Conservation (phyloP, 2,113 vertebrate genomes). For the Erythrocercus mccallii region DNA sequence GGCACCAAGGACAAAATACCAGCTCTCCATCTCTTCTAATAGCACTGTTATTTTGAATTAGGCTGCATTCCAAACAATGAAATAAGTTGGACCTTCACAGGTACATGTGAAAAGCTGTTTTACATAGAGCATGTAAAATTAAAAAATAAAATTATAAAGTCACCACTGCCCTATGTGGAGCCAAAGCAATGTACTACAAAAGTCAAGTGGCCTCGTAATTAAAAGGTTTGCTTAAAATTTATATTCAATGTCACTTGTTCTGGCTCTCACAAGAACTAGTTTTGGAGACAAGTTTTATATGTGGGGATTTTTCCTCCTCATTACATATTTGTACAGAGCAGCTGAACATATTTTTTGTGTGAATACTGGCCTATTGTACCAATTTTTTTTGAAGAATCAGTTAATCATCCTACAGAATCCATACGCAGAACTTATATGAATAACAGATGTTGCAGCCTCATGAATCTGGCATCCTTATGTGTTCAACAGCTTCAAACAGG, state of each 20-base stretch:
- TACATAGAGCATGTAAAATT: neutral
- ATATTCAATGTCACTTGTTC: neutral
- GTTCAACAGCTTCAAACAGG: neutral
- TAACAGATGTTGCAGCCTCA: conserved; percentile 26
- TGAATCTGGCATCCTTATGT: conserved; percentile 33
- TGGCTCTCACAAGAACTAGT: neutral
- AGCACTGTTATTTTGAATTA: neutral
- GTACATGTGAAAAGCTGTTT: neutral
- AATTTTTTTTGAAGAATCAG: neutral
- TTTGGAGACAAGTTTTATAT: neutral
- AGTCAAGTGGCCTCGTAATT: neutral
- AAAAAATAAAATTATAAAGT: neutral
- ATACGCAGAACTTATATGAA: conserved; percentile 1
- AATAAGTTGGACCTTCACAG: neutral
- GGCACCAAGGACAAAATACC: neutral
- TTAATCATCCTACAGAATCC: conserved; percentile 39
- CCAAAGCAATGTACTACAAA: neutral
- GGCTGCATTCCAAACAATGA: neutral
- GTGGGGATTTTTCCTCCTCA: neutral
- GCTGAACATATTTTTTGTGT: neutral
- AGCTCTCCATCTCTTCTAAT: neutral
- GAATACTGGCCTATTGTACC: neutral
- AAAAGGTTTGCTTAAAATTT: neutral
- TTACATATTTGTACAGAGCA: conserved; percentile 4
- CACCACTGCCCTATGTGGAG: neutral